Evolutionary conservation across 2,797 vertebrate genomes (phyloP), one percentile per base, ranked within the genome.

Genomic region (Danio kyathit): DNA sequence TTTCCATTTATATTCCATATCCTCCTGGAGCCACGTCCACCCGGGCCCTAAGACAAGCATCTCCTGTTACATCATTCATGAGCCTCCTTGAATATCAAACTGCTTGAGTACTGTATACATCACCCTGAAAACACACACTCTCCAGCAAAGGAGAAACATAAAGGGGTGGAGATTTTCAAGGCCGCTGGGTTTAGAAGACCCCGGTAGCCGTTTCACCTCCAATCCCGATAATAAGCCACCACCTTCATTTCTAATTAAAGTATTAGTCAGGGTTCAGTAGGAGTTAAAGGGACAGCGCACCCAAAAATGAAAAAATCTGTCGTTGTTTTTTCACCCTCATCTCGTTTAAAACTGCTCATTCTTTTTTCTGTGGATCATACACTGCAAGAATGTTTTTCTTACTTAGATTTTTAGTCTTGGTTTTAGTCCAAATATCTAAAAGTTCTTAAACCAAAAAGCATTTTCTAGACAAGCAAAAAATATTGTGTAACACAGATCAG

Each of bases 1-100:
- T 88, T 89, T 87, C 90, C 91, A 93, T 91, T 89, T 90, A 85
- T 67, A 85, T 85, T 75, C 81, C 61, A 59, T 66, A 72, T 63
- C 81, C 49, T 81, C 59, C 65, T 19, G 6, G 52, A 60, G 46
- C 74, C 83, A 77, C 74, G 43, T 81, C 60, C 74, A 84, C 81
- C 74, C 17, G 78, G 40, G 63, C 71, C 70, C 71, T 63, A 67
- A 85, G 81, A 87, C 81, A 87, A 85, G 75, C 81, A 85, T 85
- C 83, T 81, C 61, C 81, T 83, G 78, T 84, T 86, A 82, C 83
- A 86, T 87, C 78, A 87, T 87, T 87, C 83, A 87, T 87, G 81
- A 87, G 83, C 54, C 48, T 75, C 16, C 56, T 67, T 82, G 83
- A 84, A 86, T 83, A 86, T 81, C 76, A 77, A 77, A 71, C 79